Evolutionary conservation across 2,113 vertebrate genomes (phyloP).

Genomic region (Lepidothrix coronata): DNA sequence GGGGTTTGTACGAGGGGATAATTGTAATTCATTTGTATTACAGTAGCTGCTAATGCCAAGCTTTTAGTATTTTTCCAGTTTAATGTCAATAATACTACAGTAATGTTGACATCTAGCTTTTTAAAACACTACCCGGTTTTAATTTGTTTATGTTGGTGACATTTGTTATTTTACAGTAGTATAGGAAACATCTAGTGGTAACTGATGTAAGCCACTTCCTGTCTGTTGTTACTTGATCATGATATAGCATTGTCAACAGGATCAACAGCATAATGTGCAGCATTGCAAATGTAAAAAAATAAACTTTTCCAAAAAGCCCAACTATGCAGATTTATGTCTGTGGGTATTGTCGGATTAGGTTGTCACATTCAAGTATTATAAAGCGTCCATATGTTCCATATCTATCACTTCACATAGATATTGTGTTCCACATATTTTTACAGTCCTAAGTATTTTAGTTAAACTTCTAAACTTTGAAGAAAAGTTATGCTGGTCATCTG

Average conservation of each 20-base stretch:
- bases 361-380: background rate
- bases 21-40: background rate
- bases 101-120: background rate
- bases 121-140: background rate
- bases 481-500: background rate
- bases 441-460: background rate
- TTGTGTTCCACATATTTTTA: background rate
- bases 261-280: background rate
- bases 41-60: background rate
- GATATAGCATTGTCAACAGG: background rate
- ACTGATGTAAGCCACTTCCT: background rate
- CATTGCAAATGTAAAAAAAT: background rate
- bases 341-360: background rate
- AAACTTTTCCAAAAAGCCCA: background rate
- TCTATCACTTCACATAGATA: background rate
- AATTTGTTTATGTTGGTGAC: background rate
- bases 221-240: background rate
- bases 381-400: background rate
- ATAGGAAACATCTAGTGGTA: background rate
- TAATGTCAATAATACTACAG: background rate
- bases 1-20: background rate
- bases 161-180: background rate
- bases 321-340: background rate
- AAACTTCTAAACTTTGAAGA: background rate
- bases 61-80: background rate